phyloP scores from a whole-genome alignment of 2,113 vertebrate genomes.

The Gavialis gangeticus region DNA sequence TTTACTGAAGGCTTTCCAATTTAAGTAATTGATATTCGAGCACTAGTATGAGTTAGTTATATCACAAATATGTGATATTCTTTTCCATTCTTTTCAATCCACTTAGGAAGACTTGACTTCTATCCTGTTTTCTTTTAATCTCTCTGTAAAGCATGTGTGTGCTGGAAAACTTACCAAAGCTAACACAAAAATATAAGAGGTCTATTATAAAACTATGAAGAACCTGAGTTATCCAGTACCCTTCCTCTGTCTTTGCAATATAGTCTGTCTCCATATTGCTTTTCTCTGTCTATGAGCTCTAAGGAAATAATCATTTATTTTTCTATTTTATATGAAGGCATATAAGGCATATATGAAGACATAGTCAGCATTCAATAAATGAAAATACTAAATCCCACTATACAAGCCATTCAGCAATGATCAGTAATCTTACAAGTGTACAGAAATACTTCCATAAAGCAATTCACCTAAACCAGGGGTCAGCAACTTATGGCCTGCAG shows the following conservation, averaged over 20 bases:
- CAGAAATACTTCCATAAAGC: neutral
- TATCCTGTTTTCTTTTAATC: neutral
- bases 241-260: neutral
- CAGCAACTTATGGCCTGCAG: too few species aligned
- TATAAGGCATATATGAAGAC: too few species aligned
- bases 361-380: neutral
- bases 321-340: neutral
- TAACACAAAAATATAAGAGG: neutral
- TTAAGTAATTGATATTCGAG: neutral
- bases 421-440: neutral
- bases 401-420: neutral
- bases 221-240: neutral
- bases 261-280: neutral
- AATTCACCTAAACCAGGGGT: neutral
- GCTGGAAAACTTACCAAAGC: neutral
- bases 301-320: neutral
- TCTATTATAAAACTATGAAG: neutral
- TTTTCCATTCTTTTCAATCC: neutral
- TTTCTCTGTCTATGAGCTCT: neutral
- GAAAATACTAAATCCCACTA: neutral
- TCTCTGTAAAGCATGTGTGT: neutral
- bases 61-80: neutral
- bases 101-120: neutral
- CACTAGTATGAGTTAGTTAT: neutral
- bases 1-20: neutral